A percentile compares a stretch with the other conserved stretches of the same genome.
Evolutionary conservation across 2,797 vertebrate species (phyloP).

Genomic region (Nyctibius grandis): DNA sequence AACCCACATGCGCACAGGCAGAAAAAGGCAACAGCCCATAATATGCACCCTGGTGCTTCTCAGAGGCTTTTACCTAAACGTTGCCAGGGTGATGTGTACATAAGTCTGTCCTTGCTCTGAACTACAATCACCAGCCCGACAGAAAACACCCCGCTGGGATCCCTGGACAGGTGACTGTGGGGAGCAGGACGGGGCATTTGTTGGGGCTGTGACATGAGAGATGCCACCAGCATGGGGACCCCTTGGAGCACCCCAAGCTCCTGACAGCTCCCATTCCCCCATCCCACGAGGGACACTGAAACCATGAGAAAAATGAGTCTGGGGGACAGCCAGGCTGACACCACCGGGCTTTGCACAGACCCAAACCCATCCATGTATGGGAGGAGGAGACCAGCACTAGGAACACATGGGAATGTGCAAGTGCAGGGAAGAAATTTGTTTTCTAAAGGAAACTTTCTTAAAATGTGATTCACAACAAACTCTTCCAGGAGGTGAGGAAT

Average conservation of each 20-base stretch:
- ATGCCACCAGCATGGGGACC: not conserved
- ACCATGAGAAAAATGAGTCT: not conserved
- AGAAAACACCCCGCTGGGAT: conserved; percentile 72
- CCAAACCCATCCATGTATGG: fast-evolving
- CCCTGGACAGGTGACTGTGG: conserved; percentile 69
- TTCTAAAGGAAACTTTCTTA: not conserved
- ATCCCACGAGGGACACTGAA: not conserved
- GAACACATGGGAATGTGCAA: fast-evolving
- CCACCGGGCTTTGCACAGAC: fast-evolving
- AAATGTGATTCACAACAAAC: not conserved
- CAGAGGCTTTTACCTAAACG: conserved; percentile 38
- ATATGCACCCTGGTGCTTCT: conserved; percentile 2
- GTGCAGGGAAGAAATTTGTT: fast-evolving
- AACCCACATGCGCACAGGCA: not conserved
- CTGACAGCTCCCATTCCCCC: not conserved
- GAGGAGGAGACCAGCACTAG: not conserved
- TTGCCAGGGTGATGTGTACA: conserved; percentile 71
- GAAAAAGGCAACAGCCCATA: conserved; percentile 57
- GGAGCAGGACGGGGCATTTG: conserved; percentile 55
- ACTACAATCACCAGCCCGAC: conserved; percentile 71
- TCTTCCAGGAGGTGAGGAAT: not conserved
- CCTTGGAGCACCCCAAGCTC: fast-evolving
- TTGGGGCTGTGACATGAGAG: conserved; percentile 72
- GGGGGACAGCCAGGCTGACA: not conserved
- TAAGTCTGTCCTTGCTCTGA: conserved; percentile 79